Conservation (phyloP, 2,888 invertebrate species). For the Oscheius sp. region DNA sequence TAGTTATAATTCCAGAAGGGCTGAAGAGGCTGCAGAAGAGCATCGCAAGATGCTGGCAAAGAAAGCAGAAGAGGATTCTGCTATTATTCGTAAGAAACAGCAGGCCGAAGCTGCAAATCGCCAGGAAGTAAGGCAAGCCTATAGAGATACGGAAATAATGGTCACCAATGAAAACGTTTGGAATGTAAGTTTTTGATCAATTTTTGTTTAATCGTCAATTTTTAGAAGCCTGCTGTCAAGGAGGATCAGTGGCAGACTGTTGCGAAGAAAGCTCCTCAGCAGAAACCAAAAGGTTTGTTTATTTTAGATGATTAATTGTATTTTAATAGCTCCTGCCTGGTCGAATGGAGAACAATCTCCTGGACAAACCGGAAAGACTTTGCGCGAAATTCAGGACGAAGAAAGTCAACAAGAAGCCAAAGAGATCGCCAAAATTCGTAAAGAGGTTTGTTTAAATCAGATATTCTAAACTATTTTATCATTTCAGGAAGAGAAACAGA, state of each 20-base stretch:
- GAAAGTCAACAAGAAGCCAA: slow-evolving; percentile 35
- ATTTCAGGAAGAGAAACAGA: slow-evolving; percentile 17
- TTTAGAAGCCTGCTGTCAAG: neutral
- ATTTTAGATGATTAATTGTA: too few species aligned
- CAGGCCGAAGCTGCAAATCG: neutral
- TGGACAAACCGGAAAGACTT: slow-evolving; percentile 13
- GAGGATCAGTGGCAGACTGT: neutral
- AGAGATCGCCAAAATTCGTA: slow-evolving; percentile 30
- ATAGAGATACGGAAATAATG: neutral
- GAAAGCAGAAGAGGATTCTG: slow-evolving; percentile 11
- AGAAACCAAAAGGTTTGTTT: too few species aligned
- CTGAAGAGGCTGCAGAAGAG: slow-evolving; percentile 6
- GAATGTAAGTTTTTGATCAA: neutral
- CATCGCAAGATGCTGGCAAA: slow-evolving; percentile 9
- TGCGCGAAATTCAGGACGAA: slow-evolving; percentile 33
- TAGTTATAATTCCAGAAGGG: too few species aligned
- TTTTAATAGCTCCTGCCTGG: too few species aligned
- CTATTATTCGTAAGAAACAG: neutral
- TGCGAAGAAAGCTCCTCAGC: slow-evolving; percentile 8
- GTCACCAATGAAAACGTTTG: neutral
- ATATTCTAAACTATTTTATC: slow-evolving; percentile 6
- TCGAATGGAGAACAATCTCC: neutral
- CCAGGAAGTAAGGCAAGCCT: neutral
- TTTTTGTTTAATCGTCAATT: neutral
- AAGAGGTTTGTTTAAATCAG: slow-evolving; percentile 15